Evolutionary conservation across 2,888 invertebrate genomes (phyloP), one percentile per base, ranked within the genome.

Genomic region (Salpingus planirostris): DNA sequence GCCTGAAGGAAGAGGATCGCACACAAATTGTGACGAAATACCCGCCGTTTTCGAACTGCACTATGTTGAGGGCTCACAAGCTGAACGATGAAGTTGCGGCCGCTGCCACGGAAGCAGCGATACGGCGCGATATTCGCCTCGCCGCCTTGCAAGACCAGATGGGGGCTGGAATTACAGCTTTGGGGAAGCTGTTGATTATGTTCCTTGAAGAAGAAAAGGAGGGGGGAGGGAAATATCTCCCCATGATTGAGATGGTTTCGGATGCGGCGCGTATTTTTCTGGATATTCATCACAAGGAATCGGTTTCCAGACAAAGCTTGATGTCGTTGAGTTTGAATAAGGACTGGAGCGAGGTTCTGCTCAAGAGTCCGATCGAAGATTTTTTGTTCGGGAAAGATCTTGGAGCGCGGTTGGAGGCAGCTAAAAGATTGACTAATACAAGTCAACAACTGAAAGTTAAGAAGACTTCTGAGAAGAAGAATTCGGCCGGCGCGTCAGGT

Each of bases 131-230:
- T 18, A 15, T 12, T 2, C 22, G 23, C 14, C 23, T 33, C 6
- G 15, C 11, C 2, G 15, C 2, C 6, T 8, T 34, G 24, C 34
- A 31, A 24, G 8, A 7, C 2, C 34, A 31, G 24, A 11, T 30
- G 6, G 24, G 34, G 3, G 29, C 33, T 13, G 18, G n/a, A n/a
- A n/a, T 31, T 2, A 10, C 22, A 13, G 33, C 33, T 1, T 6
- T 31, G 15, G 34, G 34, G n/a, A 18, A 3, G 2, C 18, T 23
- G 1, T 13, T 34, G 8, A 24, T 29, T 13, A 8, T 11, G 3
- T 12, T 23, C 5, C 15, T 34, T 14, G 15, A 25, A 31, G 31
- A 35, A 21, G 35, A 32, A 13, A 27, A 23, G 8, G 26, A 29
- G 15, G 14, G 13, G 2, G 18, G 8, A 8, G 11, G 13, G 2